phyloP scores from a whole-genome alignment of 2,797 vertebrate genomes.

The Lateolabrax maculatus region DNA sequence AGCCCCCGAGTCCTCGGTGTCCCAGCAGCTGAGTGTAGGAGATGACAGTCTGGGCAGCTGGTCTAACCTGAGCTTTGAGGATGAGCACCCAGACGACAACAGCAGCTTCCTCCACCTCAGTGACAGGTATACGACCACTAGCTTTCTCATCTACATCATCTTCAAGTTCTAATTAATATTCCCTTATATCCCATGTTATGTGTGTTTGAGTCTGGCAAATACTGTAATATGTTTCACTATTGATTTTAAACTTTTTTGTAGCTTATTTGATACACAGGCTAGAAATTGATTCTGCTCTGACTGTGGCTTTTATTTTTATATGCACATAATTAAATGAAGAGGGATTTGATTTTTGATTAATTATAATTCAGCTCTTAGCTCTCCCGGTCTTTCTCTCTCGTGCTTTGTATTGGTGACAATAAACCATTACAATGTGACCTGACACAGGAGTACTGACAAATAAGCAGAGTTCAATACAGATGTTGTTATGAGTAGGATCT shows the following conservation, averaged over 20 bases:
- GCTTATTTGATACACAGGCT: neutral
- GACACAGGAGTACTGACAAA: neutral
- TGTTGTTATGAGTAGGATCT: neutral
- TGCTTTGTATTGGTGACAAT: neutral
- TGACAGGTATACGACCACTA: constrained; percentile 89
- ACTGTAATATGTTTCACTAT: neutral
- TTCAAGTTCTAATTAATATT: no score
- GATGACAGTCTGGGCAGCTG: constrained; percentile 98
- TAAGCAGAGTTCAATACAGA: neutral
- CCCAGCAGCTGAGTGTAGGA: constrained; percentile 94
- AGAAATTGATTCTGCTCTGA: neutral
- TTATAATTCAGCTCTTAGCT: neutral
- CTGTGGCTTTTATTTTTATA: neutral
- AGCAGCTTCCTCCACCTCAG: constrained; percentile 99
- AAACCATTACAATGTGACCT: neutral
- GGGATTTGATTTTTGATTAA: neutral
- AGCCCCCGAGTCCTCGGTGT: constrained; percentile 90
- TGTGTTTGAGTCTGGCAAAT: no score
- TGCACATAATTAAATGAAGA: neutral
- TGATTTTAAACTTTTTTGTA: neutral
- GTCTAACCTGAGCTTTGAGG: constrained; percentile 99
- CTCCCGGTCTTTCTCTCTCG: neutral
- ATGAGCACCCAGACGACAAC: constrained; percentile 96
- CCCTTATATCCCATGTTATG: no score
- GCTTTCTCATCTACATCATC: neutral